Base-by-base conservation (phyloP, 2,113 vertebrate species). In the Balaeniceps rex region DNA sequence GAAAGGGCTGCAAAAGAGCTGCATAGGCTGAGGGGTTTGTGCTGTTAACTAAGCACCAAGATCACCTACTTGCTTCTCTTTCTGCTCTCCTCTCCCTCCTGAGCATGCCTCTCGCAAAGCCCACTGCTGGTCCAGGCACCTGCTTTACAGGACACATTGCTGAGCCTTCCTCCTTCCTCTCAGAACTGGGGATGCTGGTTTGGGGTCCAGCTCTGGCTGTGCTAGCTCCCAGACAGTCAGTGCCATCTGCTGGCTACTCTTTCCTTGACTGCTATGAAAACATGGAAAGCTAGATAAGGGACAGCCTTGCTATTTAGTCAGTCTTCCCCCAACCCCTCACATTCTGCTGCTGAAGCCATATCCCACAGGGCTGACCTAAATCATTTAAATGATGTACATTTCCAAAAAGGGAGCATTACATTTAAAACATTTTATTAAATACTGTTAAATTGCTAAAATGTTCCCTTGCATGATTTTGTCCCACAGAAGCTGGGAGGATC, bases 191-290 rank as follows among this genome's bases (percentile, higher is more conserved):
- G 12, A 60, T 26, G 52, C 6, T 15, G 82, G 9, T 36, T 19
- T 49, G 44, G 25, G 63, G 58, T 40, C 21, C 58, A 18, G 51
- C 64, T 25, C 47, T 40, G 76, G 60, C 74, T 47, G 49, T 7
- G 38, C 86, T 78, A 34, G 85, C 68, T 58, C 36, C 64, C 72
- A 63, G 51, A 92, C 76, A 83, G 19, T 57, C 94, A 91, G 90
- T 90, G 77, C 96, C 97, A 97, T 94, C 97, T 97, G 79, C 95
- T 76, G 97, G 97, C 80, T 82, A 24, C 63, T 80, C 22, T 60
- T 40, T 55, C 68, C 55, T 54, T 7, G 26, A 34, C 65, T 7
- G 36, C 58, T 74, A 9, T 4, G 12, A 36, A 87, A 87, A 94
- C 18, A 49, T 0, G 9, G 40, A 83, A 72, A 90, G 52, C 55